Conservation (phyloP, 2,113 vertebrate genomes). For the Panthera uncia region DNA sequence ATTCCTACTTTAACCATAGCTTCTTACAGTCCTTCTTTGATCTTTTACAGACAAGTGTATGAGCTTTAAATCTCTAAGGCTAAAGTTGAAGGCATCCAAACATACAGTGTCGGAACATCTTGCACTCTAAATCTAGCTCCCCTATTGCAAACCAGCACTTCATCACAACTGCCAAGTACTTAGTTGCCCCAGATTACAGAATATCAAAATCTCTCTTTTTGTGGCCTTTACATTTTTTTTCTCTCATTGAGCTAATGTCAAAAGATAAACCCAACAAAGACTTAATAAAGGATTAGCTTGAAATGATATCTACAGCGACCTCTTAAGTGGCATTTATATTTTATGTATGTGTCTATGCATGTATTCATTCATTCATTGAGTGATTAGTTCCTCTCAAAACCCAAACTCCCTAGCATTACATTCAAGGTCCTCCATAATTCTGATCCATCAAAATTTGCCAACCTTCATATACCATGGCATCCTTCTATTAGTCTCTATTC, state of each 20-base stretch:
- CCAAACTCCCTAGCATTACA: not conserved
- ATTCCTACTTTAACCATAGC: not conserved
- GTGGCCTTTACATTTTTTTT: conserved; percentile 37
- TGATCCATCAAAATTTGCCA: not conserved
- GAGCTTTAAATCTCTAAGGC: conserved; percentile 5
- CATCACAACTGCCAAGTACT: not conserved
- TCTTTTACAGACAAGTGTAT: not conserved
- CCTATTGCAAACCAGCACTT: not conserved
- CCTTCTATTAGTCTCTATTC: not conserved
- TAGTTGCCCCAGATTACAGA: not conserved
- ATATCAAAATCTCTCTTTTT: not conserved
- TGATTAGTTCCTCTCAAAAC: conserved; percentile 2
- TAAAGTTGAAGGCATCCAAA: not conserved
- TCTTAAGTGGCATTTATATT: not conserved
- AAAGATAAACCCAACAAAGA: not conserved
- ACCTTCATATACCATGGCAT: not conserved
- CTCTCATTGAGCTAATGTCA: not conserved
- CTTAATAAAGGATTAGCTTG: not conserved
- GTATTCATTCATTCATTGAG: not conserved
- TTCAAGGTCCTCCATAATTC: not conserved
- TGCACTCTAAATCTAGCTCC: not conserved
- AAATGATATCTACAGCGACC: not conserved
- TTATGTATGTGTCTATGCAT: not conserved
- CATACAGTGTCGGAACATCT: not conserved
- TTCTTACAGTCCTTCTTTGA: not conserved